Evolutionary conservation across 2,797 vertebrate species (phyloP).

Genomic region (Clarias laeviceps): DNA sequence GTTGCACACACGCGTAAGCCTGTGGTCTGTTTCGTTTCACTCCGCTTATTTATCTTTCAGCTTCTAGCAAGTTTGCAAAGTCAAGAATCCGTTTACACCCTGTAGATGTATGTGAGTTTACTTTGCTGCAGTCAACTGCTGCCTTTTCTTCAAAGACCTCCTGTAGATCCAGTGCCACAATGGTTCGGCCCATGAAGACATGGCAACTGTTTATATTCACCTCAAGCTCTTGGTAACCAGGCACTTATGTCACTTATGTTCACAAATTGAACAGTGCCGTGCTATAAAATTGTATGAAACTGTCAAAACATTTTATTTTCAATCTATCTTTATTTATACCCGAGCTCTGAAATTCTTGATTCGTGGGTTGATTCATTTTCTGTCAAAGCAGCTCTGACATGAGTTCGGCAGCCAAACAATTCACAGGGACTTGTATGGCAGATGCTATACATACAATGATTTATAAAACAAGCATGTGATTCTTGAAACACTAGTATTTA

Average conservation of each 20-base stretch:
- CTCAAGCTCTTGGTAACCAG: background rate
- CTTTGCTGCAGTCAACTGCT: constrained; percentile 27
- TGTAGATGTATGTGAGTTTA: constrained; percentile 35
- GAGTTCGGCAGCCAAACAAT: background rate
- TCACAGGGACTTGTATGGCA: background rate
- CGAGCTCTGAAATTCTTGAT: background rate
- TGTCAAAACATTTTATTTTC: constrained; percentile 11
- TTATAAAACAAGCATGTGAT: background rate
- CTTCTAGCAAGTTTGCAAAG: constrained; percentile 35
- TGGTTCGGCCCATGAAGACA: constrained; percentile 1
- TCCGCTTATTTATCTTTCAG: constrained; percentile 41
- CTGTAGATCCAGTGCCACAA: constrained; percentile 1
- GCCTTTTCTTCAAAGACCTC: constrained; percentile 29
- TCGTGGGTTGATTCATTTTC: background rate
- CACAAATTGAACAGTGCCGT: background rate
- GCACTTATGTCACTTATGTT: background rate
- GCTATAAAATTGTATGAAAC: background rate
- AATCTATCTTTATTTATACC: background rate
- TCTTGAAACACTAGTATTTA: background rate
- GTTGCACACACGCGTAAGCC: constrained; percentile 25
- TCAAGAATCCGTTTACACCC: constrained; percentile 20
- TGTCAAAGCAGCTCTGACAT: background rate
- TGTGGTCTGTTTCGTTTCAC: constrained; percentile 38
- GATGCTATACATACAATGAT: background rate
- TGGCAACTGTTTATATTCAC: background rate